phyloP scores from a whole-genome alignment of 2,113 vertebrate species.

The Cygnus atratus region DNA sequence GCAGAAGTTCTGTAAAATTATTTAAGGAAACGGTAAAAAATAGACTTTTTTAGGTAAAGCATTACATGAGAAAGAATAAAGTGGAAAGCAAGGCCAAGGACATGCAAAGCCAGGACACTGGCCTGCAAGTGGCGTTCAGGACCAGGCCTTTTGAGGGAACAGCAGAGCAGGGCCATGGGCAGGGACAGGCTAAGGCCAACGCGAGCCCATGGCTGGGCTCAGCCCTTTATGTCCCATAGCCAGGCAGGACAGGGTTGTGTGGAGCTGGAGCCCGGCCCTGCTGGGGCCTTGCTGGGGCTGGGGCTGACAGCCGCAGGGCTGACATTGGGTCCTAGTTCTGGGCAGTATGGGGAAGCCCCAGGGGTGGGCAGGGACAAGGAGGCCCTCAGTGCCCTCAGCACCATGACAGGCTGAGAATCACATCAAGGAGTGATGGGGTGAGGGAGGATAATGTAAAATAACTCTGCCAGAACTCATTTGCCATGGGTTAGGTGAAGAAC shows the following conservation, averaged over 20 bases:
- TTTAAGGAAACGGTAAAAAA: background rate
- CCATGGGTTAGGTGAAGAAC: background rate
- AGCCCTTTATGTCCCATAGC: fast-evolving
- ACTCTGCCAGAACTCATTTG: background rate
- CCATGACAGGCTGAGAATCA: background rate
- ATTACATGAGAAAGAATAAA: background rate
- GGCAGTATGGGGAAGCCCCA: fast-evolving
- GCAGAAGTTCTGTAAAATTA: background rate
- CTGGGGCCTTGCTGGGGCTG: fast-evolving
- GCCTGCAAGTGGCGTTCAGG: fast-evolving
- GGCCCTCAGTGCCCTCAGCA: fast-evolving
- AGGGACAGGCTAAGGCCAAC: fast-evolving
- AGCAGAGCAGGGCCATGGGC: fast-evolving
- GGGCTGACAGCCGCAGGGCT: fast-evolving
- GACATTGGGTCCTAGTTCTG: background rate
- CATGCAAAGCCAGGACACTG: too few relatives aligned
- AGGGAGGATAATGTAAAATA: background rate
- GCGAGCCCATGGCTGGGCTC: fast-evolving
- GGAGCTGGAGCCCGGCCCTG: background rate
- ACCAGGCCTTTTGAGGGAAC: background rate
- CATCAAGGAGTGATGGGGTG: background rate
- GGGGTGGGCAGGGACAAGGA: background rate
- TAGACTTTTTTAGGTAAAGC: background rate
- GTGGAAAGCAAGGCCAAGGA: background rate
- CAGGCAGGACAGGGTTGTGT: background rate